Base-by-base conservation (phyloP, 1,140 invertebrate species). In the Cotesia vestalis region DNA sequence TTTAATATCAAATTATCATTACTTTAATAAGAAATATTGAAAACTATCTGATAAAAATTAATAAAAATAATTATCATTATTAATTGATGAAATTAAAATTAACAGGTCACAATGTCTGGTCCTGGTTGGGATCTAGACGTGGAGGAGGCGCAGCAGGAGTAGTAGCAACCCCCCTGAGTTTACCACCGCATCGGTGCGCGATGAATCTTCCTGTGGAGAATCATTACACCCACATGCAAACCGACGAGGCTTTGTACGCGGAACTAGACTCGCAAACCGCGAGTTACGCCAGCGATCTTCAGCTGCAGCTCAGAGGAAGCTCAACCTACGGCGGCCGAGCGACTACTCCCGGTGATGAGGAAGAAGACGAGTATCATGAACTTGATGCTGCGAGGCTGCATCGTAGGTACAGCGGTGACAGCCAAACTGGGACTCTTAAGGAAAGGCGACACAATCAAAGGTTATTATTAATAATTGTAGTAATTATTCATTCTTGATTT, bases 171-270 rank as follows among this genome's bases (percentile, higher is more conserved):
- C 84, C 86, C 20, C 77, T 87, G 38, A 81, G 82, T n/a, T 73
- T 86, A 66, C 85, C 85, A 12, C 85, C 84, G 55, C 85, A 87
- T 73, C 79, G 85, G 73, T 79, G 84, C 35, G 76, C 84, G 20
- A 84, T 84, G 72, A 84, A 86, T 79, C 82, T 86, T 3, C 90
- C 89, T 2, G 90, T 89, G 9, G 90, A 91, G 80, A 92, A 92
- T 78, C 91, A 92, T 79, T 92, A 92, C 78, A 92, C 91, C 6
- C 90, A 91, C 78, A 90, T 92, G 89, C 91, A 92, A 68, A 91
- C 91, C 63, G 87, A 90, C 57, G 91, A 92, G 78, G 91, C 91
- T 0, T 83, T 92, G 1, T 92, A 92, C 77, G 91, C 91, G 27
- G 91, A 92, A 81, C 82, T 92, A 72, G 91, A 92, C 79, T 85